phyloP scores from a whole-genome alignment of 2,888 invertebrate species.

The Nomada fucata region DNA sequence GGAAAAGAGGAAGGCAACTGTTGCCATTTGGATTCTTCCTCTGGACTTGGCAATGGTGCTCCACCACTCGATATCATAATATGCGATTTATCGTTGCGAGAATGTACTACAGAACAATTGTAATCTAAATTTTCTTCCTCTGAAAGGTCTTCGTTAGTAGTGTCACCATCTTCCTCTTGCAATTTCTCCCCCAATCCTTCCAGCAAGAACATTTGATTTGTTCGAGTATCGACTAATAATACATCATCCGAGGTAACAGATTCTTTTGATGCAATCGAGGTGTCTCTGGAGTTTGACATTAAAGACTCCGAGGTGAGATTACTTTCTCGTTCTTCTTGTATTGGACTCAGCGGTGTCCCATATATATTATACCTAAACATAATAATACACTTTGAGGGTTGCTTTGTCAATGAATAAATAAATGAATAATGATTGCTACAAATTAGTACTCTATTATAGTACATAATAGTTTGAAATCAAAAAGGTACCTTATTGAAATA shows the following conservation, averaged over 20 bases:
- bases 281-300: conserved; percentile 82
- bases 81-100: conserved; percentile 60
- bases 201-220: conserved; percentile 84
- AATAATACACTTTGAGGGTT: neutral
- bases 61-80: conserved; percentile 69
- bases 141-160: conserved; percentile 75
- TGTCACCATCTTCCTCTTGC: conserved; percentile 74
- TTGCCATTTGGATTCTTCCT: conserved; percentile 82
- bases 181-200: conserved; percentile 74
- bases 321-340: conserved; percentile 86
- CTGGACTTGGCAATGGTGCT: conserved; percentile 82
- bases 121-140: conserved; percentile 78
- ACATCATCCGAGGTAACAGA: conserved; percentile 83
- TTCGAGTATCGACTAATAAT: conserved; percentile 84
- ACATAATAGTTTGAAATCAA: neutral
- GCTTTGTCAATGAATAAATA: conserved; percentile 6
- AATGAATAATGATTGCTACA: conserved; percentile 4
- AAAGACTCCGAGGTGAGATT: conserved; percentile 80
- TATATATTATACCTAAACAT: conserved; percentile 86
- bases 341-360: conserved; percentile 87
- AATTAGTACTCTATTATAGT: conserved; percentile 12
- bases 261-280: conserved; percentile 77
- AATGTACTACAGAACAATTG: conserved; percentile 50
- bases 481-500: conserved; percentile 83
- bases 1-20: conserved; percentile 71